Percentiles rank a stretch among this genome's conserved stretches.
These are phyloP conservation scores for Macrotis lagotis DNA, from an alignment of 2,113 vertebrate genomes.

Conservation along the genomic window DNA sequence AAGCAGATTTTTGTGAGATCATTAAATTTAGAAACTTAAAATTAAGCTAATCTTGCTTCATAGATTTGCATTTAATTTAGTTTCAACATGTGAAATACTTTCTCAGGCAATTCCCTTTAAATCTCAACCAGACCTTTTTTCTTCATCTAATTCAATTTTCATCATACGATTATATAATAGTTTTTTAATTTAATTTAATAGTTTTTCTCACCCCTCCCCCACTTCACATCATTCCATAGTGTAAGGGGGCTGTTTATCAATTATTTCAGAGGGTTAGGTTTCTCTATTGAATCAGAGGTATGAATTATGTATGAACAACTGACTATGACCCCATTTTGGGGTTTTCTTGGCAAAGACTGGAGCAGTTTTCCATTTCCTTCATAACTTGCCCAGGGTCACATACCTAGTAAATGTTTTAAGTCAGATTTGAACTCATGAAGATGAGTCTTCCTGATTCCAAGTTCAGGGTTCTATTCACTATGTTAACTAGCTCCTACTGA, in stretches of 20 bases:
- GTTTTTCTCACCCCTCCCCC: background rate
- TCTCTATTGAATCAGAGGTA: background rate
- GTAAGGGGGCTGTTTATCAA: background rate
- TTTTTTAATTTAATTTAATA: background rate
- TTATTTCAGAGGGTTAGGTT: background rate
- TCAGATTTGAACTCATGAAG: background rate
- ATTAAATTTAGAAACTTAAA: background rate
- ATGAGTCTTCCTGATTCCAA: background rate
- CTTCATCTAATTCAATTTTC: background rate
- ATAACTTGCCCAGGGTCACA: background rate
- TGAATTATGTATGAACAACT: background rate
- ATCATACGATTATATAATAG: background rate
- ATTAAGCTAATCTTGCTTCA: background rate
- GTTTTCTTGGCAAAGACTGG: background rate
- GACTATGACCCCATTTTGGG: background rate
- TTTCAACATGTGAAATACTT: background rate
- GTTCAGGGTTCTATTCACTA: background rate
- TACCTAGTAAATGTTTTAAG: background rate
- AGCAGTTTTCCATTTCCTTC: background rate
- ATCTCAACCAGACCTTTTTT: background rate
- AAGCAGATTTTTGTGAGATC: background rate
- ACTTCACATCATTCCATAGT: background rate
- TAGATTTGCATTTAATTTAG: background rate
- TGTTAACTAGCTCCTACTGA: background rate
- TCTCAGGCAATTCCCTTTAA: background rate